Base-by-base conservation (phyloP, 2,797 vertebrate species). In the Melanogrammus aeglefinus region DNA sequence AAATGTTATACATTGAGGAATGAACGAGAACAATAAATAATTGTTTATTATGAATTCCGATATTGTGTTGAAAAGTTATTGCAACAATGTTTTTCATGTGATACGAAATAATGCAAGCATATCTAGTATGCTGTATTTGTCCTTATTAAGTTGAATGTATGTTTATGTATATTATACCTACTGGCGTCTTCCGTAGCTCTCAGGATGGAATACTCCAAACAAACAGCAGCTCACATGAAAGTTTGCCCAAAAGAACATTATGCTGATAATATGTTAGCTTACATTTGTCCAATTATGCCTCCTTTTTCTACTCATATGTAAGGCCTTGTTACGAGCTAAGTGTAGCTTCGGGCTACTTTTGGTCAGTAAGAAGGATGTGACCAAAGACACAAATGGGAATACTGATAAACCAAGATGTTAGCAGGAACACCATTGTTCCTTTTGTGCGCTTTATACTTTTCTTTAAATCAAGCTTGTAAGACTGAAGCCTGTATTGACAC, bases 261-360 rank as follows among this genome's bases (percentile, higher is more conserved):
- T 82, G 81, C 83, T 84, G 82, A 84, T 88, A 87, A 91, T 86
- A 76, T 77, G 72, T 81, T 81, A 76, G 70, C 78, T 86, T 73
- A 85, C 82, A 89, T 90, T 90, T 88, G 66, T 75, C 75, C 83
- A 75, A 89, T 91, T 88, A 87, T 91, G 88, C 80, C 81, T 83
- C 75, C 83, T 89, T 86, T 84, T 84, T 87, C 77, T 76, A 77
- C 86, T 85, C 80, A 79, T 84, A 79, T 82, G 76, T 81, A 83
- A 78, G 83, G 83, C 86, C 86, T 85, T 82, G 80, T 84, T 86
- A 81, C 80, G 76, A 83, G 79, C 75, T 84, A 85, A 84, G 82
- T 85, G 76, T 74, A 84, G 89, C 91, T 91, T 83, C 70, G 78
- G 86, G 88, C 85, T 86, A 86, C 85, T 88, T 89, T 91, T 90